Evolutionary conservation across 2,888 invertebrate genomes (phyloP).

Genomic region (Parnassius glacialis): DNA sequence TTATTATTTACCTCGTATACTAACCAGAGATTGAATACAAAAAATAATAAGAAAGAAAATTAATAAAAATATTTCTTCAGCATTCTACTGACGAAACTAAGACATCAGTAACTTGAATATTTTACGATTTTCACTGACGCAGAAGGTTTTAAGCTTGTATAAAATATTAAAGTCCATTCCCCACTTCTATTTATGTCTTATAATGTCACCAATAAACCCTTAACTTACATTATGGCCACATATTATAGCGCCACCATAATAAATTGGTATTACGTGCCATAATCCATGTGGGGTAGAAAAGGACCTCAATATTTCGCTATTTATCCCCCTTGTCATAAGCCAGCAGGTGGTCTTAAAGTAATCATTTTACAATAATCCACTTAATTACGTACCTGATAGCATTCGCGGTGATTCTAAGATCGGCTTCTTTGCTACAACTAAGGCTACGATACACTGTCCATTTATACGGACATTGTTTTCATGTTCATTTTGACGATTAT

Average conservation of each 20-base stretch:
- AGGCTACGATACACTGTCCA: constrained; percentile 31
- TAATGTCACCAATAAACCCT: constrained; percentile 23
- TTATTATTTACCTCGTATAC: too few species aligned
- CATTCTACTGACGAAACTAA: too few species aligned
- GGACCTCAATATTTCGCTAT: constrained; percentile 49
- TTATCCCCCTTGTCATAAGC: constrained; percentile 53
- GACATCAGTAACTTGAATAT: too few species aligned
- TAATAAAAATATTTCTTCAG: too few species aligned
- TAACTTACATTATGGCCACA: constrained; percentile 28
- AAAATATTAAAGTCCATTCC: neutral
- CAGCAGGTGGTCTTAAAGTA: constrained; percentile 55
- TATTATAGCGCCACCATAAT: constrained; percentile 32
- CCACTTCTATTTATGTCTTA: neutral
- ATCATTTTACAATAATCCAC: constrained; percentile 61
- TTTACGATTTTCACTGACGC: neutral
- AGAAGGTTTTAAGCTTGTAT: neutral
- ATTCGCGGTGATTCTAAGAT: constrained; percentile 32
- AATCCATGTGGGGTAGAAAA: too few species aligned
- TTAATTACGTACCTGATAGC: constrained; percentile 43
- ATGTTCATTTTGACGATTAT: too few species aligned
- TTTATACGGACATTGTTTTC: too few species aligned
- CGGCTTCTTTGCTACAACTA: constrained; percentile 30
- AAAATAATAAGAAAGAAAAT: too few species aligned
- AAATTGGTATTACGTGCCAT: constrained; percentile 40
- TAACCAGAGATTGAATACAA: too few species aligned